A percentile compares a stretch with the other conserved stretches of the same genome.
These are phyloP conservation scores for Caradrina kadenii DNA, from an alignment of 2,888 invertebrate species.

Conservation along the genomic window DNA sequence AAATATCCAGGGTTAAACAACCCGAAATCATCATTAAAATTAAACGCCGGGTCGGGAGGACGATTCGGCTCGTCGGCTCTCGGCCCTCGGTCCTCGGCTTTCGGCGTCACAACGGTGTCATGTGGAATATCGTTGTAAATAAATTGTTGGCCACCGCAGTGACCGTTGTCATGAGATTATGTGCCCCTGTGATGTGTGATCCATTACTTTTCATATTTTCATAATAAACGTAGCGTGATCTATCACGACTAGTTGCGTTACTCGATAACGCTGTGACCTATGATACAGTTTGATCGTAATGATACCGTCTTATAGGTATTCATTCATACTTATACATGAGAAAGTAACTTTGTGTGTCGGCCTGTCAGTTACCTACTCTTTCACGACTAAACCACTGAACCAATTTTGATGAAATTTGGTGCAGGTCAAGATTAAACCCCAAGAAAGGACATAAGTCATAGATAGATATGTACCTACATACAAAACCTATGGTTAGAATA, in stretches of 20 bases:
- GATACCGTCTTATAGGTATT: slow-evolving; percentile 55
- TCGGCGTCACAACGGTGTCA: slow-evolving; percentile 63
- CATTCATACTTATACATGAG: no score
- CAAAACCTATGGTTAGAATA: no score
- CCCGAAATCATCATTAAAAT: slow-evolving; percentile 64
- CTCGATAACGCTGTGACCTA: background rate
- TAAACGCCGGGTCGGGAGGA: slow-evolving; percentile 63
- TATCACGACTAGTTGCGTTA: slow-evolving; percentile 45
- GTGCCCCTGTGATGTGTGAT: slow-evolving; percentile 67
- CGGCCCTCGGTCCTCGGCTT: slow-evolving; percentile 29
- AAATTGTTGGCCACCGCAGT: slow-evolving; percentile 72
- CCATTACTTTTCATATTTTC: slow-evolving; percentile 70
- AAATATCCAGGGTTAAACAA: slow-evolving; percentile 38
- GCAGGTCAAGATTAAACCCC: no score
- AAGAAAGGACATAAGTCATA: no score
- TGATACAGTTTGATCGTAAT: background rate
- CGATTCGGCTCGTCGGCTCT: slow-evolving; percentile 61
- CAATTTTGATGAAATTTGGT: no score
- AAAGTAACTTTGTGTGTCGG: no score
- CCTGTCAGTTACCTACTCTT: no score
- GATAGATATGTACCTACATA: no score
- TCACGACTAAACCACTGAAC: no score
- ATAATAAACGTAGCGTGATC: slow-evolving; percentile 51
- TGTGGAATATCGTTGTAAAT: slow-evolving; percentile 74
- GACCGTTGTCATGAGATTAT: slow-evolving; percentile 78